Evolutionary conservation across 2,797 vertebrate genomes (phyloP), one percentile per base, ranked within the genome.

Genomic region (Dicrostonyx torquatus): DNA sequence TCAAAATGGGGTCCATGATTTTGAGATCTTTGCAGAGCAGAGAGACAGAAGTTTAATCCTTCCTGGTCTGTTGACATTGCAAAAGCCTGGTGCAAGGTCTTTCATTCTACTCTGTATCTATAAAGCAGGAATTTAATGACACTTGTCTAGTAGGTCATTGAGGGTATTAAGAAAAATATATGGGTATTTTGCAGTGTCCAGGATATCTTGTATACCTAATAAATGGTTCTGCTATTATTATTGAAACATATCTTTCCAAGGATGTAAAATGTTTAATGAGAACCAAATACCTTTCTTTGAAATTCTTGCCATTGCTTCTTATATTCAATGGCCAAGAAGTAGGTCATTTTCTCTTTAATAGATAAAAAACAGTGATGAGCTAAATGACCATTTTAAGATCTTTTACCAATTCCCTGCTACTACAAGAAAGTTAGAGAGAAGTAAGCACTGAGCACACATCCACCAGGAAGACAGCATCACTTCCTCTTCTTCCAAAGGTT

Each of bases 51-150:
- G 29, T 84, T 78, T 53, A 89, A 55, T 79, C 24, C 78, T 87
- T 86, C 17, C 5, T 73, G 20, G 26, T 24, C 55, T 92, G 53
- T 53, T 93, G 86, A 88, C 24, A 77, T 18, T 82, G 55, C 24
- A 53, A 80, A 94, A 90, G 14, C 80, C 45, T 60, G 53, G 78
- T 89, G 68, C 53, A 40, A 62, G 77, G 13, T 80, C 80, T 79
- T 66, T 40, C 34, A 55, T 96, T 88, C 68, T 70, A 64, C 79
- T 83, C 64, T 87, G 70, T 2, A 48, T 70, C 55, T 95, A 66
- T 78, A 37, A 92, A 77, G 1, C 58, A 6, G n/a, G 4, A 6
- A 26, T 72, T 85, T 93, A 91, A 91, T 15, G n/a, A 22, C 13
- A 72, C 20, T 45, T 37, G 45, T 50, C 15, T 85, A 88, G 17